Evolutionary conservation across 2,113 vertebrate species (phyloP).

Genomic region (Condylura cristata): DNA sequence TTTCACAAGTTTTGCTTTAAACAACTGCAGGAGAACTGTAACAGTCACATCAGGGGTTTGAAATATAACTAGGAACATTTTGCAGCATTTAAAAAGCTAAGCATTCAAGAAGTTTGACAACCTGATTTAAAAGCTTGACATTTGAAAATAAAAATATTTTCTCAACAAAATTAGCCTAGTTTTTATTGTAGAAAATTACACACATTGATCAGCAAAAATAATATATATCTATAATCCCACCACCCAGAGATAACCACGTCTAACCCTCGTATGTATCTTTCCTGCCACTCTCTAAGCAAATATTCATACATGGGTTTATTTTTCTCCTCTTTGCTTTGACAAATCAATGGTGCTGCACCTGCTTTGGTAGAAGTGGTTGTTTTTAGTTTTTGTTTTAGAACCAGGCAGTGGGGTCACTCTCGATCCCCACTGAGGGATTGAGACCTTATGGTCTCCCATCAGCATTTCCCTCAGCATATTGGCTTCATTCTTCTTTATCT

Average conservation of each 20-base stretch:
- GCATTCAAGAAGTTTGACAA: slow-evolving; percentile 29
- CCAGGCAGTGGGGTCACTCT: background rate
- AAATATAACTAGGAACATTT: slow-evolving; percentile 10
- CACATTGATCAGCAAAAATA: slow-evolving; percentile 56
- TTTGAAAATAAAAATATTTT: slow-evolving; percentile 36
- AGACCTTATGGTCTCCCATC: background rate
- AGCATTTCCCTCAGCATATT: background rate
- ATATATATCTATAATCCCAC: background rate
- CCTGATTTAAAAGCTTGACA: background rate
- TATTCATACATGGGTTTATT: slow-evolving; percentile 8
- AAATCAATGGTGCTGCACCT: background rate
- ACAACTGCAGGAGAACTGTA: background rate
- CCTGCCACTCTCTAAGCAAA: slow-evolving; percentile 52
- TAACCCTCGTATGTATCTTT: slow-evolving; percentile 34
- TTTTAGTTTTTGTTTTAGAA: slow-evolving; percentile 23
- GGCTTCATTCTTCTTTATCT: background rate
- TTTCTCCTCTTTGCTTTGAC: slow-evolving; percentile 41
- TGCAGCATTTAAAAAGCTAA: slow-evolving; percentile 39
- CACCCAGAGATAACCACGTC: slow-evolving; percentile 53
- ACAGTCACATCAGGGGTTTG: background rate
- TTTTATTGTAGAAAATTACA: background rate
- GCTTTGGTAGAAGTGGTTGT: background rate
- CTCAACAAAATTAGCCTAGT: background rate
- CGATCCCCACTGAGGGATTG: background rate
- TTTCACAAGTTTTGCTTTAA: background rate